These are phyloP conservation scores for Campoplex capitator DNA, from an alignment of 2,888 invertebrate genomes.

Conservation along the genomic window DNA sequence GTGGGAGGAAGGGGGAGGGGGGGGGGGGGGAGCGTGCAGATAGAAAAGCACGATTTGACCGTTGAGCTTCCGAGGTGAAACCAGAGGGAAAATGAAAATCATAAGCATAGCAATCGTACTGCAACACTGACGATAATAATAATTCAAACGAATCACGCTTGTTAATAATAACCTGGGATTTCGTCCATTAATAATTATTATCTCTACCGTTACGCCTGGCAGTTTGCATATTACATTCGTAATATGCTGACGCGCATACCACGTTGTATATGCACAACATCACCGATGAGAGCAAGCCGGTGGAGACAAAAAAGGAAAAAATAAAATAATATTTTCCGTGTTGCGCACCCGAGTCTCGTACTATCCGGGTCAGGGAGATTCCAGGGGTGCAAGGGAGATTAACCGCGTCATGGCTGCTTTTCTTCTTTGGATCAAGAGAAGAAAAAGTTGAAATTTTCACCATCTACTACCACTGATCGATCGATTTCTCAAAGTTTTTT, in stretches of 20 bases:
- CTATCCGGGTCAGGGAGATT: slow-evolving; percentile 46
- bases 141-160: slow-evolving; percentile 51
- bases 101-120: slow-evolving; percentile 40
- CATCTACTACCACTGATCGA: neutral
- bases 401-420: slow-evolving; percentile 13
- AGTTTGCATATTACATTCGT: slow-evolving; percentile 56
- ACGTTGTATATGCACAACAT: slow-evolving; percentile 12
- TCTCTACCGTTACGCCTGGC: slow-evolving; percentile 45
- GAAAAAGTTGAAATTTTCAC: neutral
- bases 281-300: neutral
- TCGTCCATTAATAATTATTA: slow-evolving; percentile 61
- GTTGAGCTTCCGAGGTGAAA: slow-evolving; percentile 7
- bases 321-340: neutral
- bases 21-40: neutral
- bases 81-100: slow-evolving; percentile 25
- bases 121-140: slow-evolving; percentile 44
- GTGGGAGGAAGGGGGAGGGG: no score
- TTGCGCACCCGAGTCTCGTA: slow-evolving; percentile 6
- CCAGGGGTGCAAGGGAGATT: neutral
- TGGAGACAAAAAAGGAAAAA: slow-evolving; percentile 8
- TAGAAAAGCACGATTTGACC: slow-evolving; percentile 5
- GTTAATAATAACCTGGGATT: slow-evolving; percentile 56
- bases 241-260: slow-evolving; percentile 55
- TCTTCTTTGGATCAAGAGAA: neutral
- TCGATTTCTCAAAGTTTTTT: neutral